Evolutionary conservation across 2,797 vertebrate genomes (phyloP).

Genomic region (Poecilia velifera): DNA sequence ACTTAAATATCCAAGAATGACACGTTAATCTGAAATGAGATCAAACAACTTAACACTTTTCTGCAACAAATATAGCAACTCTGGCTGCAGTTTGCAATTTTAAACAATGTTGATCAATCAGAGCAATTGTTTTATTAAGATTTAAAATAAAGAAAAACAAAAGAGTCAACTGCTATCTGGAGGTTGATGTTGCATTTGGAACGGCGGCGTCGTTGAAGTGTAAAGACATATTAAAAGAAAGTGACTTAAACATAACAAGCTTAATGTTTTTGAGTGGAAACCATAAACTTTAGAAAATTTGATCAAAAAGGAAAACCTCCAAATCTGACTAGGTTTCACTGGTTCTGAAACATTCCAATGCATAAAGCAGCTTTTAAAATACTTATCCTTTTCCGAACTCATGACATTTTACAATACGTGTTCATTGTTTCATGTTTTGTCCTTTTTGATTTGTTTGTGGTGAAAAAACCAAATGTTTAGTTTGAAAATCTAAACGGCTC

Average conservation of each 20-base stretch:
- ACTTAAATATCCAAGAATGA: not conserved
- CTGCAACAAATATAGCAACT: not conserved
- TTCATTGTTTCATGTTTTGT: not conserved
- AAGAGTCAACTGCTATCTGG: not conserved
- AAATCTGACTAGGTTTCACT: not conserved
- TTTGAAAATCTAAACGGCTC: not conserved
- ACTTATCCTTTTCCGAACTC: not conserved
- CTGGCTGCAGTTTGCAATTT: not conserved
- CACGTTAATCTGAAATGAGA: not conserved
- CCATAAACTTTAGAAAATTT: not conserved
- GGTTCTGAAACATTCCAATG: not conserved
- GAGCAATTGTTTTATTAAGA: not conserved
- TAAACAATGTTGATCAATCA: not conserved
- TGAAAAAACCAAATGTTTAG: not conserved
- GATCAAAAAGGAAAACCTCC: not conserved
- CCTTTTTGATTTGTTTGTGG: not conserved
- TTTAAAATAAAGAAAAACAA: not conserved
- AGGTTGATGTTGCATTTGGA: not conserved
- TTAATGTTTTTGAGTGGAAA: not conserved
- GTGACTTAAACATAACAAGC: not conserved
- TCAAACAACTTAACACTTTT: not conserved
- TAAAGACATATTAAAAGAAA: not conserved
- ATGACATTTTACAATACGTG: not conserved
- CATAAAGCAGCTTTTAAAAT: not conserved
- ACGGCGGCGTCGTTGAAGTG: not conserved